Conservation (phyloP, 2,797 vertebrate genomes). For the Thripadectes ignobilis region DNA sequence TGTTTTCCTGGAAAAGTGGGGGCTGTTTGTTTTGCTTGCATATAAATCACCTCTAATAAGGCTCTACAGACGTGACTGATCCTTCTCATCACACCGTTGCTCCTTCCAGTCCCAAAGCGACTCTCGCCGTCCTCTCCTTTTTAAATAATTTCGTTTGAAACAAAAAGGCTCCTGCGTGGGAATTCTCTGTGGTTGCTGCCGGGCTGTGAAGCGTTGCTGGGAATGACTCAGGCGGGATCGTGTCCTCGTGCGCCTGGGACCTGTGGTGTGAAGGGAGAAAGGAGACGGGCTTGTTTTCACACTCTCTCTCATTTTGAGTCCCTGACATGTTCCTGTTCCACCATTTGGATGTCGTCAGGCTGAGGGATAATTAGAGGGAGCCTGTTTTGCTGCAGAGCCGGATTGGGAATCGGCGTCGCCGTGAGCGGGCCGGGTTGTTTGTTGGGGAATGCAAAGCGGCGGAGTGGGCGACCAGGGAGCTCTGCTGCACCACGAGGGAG, state of each 20-base stretch:
- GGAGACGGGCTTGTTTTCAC: not conserved
- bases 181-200: not conserved
- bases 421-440: not conserved
- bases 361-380: slow-evolving; percentile 34
- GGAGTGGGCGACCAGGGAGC: not conserved
- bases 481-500: not conserved
- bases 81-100: not conserved
- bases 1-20: not conserved
- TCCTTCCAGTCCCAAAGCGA: not conserved
- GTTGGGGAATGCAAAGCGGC: not conserved
- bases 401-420: not conserved
- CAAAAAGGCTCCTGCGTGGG: not conserved
- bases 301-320: not conserved
- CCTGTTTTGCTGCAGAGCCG: not conserved
- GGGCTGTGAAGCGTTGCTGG: not conserved
- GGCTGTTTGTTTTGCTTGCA: not conserved
- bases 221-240: not conserved
- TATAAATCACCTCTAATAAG: slow-evolving; percentile 7
- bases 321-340: not conserved
- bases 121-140: not conserved
- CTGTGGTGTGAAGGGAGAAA: not conserved
- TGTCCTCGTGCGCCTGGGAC: not conserved
- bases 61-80: not conserved
- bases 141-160: not conserved
- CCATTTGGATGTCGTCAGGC: not conserved